These are phyloP conservation scores for Margaritifera margaritifera DNA, from an alignment of 2,888 invertebrate species.

Conservation along the genomic window DNA sequence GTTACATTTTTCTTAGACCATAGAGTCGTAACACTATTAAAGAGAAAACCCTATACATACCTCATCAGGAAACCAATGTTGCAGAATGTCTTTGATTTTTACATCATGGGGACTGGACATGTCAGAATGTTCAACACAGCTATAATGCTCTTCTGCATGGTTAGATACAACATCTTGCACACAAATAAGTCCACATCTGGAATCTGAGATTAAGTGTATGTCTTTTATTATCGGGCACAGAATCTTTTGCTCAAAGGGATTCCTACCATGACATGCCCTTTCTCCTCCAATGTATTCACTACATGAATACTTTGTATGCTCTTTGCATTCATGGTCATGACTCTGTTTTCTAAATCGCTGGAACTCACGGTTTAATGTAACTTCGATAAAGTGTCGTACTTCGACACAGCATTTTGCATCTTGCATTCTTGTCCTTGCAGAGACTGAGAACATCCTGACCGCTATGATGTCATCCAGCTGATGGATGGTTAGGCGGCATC, in stretches of 20 bases:
- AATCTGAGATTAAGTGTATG: too few species aligned
- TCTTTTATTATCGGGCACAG: constrained; percentile 17
- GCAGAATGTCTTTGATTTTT: constrained; percentile 9
- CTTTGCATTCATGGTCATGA: too few species aligned
- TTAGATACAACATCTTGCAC: too few species aligned
- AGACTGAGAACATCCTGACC: constrained; percentile 21
- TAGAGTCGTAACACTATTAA: too few species aligned
- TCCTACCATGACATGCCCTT: too few species aligned
- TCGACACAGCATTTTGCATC: constrained; percentile 17
- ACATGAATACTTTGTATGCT: too few species aligned
- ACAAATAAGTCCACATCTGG: too few species aligned
- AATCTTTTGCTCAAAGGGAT: constrained; percentile 20
- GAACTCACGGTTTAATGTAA: constrained; percentile 19
- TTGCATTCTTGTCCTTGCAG: constrained; percentile 7
- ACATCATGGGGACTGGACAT: constrained; percentile 14
- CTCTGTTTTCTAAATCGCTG: constrained; percentile 10
- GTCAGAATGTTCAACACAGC: constrained; percentile 23
- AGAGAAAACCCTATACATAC: constrained; percentile 8
- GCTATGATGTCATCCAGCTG: constrained; percentile 23
- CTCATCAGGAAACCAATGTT: constrained; percentile 28
- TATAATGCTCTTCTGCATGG: constrained; percentile 10
- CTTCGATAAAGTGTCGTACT: constrained; percentile 15
- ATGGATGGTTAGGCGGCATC: constrained; percentile 21
- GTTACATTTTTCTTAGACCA: too few species aligned
- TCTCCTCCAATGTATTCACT: too few species aligned